Evolutionary conservation across 2,113 vertebrate species (phyloP).

Genomic region (Brienomyrus longianalis): DNA sequence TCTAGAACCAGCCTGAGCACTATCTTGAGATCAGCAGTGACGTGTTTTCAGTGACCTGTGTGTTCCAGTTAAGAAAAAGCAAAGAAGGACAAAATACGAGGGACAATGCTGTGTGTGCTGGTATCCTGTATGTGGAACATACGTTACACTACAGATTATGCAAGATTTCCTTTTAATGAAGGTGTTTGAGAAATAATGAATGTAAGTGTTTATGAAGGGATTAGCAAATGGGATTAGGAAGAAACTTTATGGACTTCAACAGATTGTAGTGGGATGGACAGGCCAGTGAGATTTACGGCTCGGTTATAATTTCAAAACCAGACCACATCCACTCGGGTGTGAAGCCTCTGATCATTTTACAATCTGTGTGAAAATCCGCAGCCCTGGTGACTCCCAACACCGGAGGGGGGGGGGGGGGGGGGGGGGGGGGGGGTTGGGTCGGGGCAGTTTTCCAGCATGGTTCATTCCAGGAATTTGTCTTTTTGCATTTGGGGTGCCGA

Average conservation of each 20-base stretch:
- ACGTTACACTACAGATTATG: neutral
- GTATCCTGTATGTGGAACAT: neutral
- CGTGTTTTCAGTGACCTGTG: neutral
- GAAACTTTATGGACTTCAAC: neutral
- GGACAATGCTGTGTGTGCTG: neutral
- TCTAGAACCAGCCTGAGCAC: neutral
- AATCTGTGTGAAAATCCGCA: neutral
- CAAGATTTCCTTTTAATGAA: neutral
- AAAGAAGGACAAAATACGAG: neutral
- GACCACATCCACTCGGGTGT: neutral
- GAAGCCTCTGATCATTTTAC: neutral
- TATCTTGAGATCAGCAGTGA: neutral
- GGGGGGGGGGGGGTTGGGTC: neutral
- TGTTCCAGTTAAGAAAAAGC: neutral
- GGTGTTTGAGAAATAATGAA: neutral
- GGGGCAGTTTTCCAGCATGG: neutral
- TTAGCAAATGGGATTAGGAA: neutral
- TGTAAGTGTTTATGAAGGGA: neutral
- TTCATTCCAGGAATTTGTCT: conserved; percentile 1
- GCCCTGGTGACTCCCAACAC: neutral
- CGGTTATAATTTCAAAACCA: neutral
- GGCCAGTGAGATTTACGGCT: neutral
- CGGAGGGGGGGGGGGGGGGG: neutral
- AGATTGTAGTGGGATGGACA: neutral
- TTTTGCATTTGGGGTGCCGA: neutral